Base-by-base conservation (phyloP, 2,888 invertebrate species). In the Limenitis arthemis region DNA sequence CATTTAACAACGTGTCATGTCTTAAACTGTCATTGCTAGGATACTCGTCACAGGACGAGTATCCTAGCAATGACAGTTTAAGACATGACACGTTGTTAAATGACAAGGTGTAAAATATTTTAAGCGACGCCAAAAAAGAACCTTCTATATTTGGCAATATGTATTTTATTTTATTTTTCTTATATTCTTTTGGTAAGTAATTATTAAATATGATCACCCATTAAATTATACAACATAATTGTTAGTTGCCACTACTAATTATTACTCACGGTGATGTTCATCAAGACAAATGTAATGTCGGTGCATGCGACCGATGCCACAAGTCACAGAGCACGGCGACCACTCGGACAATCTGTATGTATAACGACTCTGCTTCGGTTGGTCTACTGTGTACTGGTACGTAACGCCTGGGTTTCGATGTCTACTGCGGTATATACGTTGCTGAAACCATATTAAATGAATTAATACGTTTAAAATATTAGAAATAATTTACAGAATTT, bases 271-370 rank as follows among this genome's bases (percentile, higher is more conserved):
- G 54, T 74, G 68, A 37, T 72, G 68, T 29, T 76, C 73, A 61
- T 83, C 76, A 60, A 79, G 67, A 66, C 86, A 86, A 62, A 79
- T 72, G 53, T 70, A 67, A 49, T 75, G 65, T 5, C 90, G 84
- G 58, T 86, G 78, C 77, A 90, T 91, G 56, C 88, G 86, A 38
- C 96, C 96, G 55, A 91, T 89, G 5, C 95, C 96, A 77, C 96
- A 96, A 6, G 91, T 89, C 12, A 88, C 90, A 62, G 89, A 89
- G 76, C 96, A 96, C 11, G 92, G 87, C 2, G 93, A 91, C 95
- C 96, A 96, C 59, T 93, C 93, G 34, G 92, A 89, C 63, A 93
- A 86, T 37, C 91, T 88, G 94, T 96, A 96, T 44, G 86, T 79
- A 79, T 91, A 92, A 59, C 67, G 91, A 88, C 50, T 86, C 84